These are phyloP conservation scores for Neomorphus geoffroyi DNA, from an alignment of 2,797 vertebrate genomes.

Conservation along the genomic window DNA sequence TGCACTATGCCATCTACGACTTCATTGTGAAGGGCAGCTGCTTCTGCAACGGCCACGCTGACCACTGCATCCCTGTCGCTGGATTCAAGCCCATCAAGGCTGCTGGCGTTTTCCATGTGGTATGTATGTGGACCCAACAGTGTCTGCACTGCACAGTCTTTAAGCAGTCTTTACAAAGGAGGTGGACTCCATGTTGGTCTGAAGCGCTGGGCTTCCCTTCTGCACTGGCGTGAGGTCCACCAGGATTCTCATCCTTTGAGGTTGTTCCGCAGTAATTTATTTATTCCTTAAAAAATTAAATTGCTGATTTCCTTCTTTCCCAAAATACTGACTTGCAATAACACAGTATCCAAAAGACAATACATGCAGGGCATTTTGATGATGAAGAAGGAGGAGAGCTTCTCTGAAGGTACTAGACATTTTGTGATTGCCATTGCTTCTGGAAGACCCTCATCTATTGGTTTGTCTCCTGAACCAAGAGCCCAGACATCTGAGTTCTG, in stretches of 20 bases:
- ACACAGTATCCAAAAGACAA: background rate
- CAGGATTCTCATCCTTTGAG: background rate
- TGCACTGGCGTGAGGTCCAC: background rate
- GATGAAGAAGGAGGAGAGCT: background rate
- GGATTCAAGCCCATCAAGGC: constrained; percentile 83
- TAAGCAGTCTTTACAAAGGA: background rate
- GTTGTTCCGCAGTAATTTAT: background rate
- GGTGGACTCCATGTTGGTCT: background rate
- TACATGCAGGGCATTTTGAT: background rate
- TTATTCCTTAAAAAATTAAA: background rate
- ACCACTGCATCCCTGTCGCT: constrained; percentile 84
- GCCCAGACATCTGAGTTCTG: background rate
- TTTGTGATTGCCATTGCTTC: background rate
- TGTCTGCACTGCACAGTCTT: accelerated
- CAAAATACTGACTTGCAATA: background rate
- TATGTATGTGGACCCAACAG: constrained; percentile 63
- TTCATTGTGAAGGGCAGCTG: constrained; percentile 97
- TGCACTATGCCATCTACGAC: constrained; percentile 92
- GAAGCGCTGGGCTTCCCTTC: background rate
- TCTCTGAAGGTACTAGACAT: background rate
- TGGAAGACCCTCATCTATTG: background rate
- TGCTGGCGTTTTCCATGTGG: constrained; percentile 81
- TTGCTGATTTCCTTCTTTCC: background rate
- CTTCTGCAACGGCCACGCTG: constrained; percentile 94
- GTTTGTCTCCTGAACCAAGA: background rate